Conservation (phyloP, 2,888 invertebrate species). For the Dendrolimus houi region DNA sequence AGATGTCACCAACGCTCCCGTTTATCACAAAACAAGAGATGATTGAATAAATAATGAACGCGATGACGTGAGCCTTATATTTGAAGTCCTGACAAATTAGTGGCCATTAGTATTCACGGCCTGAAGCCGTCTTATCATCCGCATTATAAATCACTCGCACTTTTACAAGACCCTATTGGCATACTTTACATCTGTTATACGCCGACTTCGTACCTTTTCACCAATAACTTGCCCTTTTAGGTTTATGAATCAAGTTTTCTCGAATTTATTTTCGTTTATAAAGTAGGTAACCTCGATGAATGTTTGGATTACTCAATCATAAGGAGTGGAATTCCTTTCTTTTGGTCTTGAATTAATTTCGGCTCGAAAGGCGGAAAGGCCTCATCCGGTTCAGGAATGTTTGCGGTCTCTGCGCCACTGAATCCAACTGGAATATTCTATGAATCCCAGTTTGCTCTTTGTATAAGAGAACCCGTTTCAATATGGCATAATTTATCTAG, state of each 20-base stretch:
- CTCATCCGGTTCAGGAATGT: slow-evolving; percentile 14
- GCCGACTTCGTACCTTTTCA: neutral
- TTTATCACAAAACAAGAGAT: slow-evolving; percentile 30
- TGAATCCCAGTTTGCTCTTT: slow-evolving; percentile 15
- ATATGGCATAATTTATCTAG: slow-evolving; percentile 14
- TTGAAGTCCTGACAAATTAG: slow-evolving; percentile 44
- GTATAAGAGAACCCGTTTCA: slow-evolving; percentile 14
- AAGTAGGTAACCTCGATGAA: slow-evolving; percentile 16
- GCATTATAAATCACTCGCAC: neutral
- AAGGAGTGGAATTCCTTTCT: slow-evolving; percentile 14
- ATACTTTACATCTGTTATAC: neutral
- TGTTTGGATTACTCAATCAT: slow-evolving; percentile 16
- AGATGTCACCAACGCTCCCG: slow-evolving; percentile 35
- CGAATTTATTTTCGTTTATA: slow-evolving; percentile 6
- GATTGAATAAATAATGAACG: slow-evolving; percentile 37
- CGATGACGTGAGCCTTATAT: slow-evolving; percentile 34
- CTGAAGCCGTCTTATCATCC: slow-evolving; percentile 13
- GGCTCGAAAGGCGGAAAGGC: slow-evolving; percentile 12
- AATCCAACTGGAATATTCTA: slow-evolving; percentile 18
- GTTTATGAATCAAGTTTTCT: neutral
- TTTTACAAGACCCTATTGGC: neutral
- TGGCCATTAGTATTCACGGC: slow-evolving; percentile 34
- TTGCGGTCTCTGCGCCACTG: slow-evolving; percentile 12
- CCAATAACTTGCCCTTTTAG: neutral
- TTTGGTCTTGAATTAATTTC: slow-evolving; percentile 19